Base-by-base conservation (phyloP, 2,888 invertebrate species). In the Dasysyrphus albostriatus region DNA sequence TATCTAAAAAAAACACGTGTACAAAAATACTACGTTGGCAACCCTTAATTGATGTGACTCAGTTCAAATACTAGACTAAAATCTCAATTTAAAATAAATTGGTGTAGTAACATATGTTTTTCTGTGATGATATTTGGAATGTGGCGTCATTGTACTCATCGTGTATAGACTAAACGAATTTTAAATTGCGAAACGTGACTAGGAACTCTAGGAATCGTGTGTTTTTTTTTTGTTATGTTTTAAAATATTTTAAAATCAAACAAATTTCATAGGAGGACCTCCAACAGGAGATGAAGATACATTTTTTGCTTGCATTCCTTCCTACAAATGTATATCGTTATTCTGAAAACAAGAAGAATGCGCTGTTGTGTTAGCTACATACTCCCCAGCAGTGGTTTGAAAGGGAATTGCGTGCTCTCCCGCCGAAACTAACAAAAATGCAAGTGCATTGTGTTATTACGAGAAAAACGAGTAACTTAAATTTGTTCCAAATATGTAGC, bases 131-230 rank as follows among this genome's bases (percentile, higher is more conserved):
- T 63, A 44, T 29, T 42, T n/a, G 59, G 59, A 10, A 59, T 44
- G 6, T 12, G 34, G 14, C 12, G 51, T 59, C 37, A n/a, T 34
- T 39, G 39, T 14, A 42, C 19, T 61, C 73, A 32, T 63, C 44
- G 16, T 44, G 24, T 24, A 24, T 24, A 42, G 65, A 75, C 61
- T 44, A 44, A 63, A 63, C 69, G 75, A 69, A 81, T 75, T 75
- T 75, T 32, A 47, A 70, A 81, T 81, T 81, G 70, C 69, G 16
- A 70, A 76, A 76, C 81, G 76, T 81, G 81, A 80, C 70, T 70
- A 54, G 34, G 10, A 42, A 42, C 37, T 51, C 16, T 19, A 39
- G 5, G 16, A 9, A 58, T 51, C 65, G 37, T 58, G 61, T 24
- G 16, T 42, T 61, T 6, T 44, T 42, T 42, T 42, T 42, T 59